These are phyloP conservation scores for Ageneiosus marmoratus DNA, from an alignment of 2,113 vertebrate genomes.

Conservation along the genomic window DNA sequence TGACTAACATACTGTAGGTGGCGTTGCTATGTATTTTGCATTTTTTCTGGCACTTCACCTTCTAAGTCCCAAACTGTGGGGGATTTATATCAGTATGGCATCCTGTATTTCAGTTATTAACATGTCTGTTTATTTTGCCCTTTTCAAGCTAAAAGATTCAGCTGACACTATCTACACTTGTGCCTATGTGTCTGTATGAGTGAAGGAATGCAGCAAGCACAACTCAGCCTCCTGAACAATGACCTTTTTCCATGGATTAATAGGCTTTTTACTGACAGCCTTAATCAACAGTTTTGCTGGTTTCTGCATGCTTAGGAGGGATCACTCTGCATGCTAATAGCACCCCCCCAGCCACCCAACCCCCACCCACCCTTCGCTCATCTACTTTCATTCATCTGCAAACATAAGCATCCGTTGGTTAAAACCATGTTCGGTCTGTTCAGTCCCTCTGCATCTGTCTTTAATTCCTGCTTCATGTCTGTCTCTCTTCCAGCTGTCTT, in stretches of 20 bases:
- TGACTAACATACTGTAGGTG: too few relatives aligned
- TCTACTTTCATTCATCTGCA: conserved; percentile 46
- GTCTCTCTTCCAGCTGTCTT: conserved; percentile 4
- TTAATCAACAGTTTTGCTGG: conserved; percentile 73
- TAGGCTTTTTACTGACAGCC: conserved; percentile 69
- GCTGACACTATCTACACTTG: conserved; percentile 41
- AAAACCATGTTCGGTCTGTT: conserved; percentile 38
- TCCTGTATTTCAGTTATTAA: conserved; percentile 32
- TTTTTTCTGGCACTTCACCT: too few relatives aligned
- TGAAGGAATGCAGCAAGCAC: conserved; percentile 54
- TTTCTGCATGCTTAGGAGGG: conserved; percentile 55
- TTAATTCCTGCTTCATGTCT: background rate
- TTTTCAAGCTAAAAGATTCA: conserved; percentile 53
- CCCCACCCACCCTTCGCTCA: conserved; percentile 30
- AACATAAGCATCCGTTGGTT: conserved; percentile 30
- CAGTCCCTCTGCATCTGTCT: conserved; percentile 2
- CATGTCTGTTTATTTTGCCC: conserved; percentile 47
- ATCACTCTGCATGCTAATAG: conserved; percentile 65
- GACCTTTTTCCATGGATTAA: conserved; percentile 73
- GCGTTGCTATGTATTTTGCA: too few relatives aligned
- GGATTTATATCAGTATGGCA: conserved; percentile 28
- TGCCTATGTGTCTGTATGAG: conserved; percentile 64
- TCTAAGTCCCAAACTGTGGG: background rate
- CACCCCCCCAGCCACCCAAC: background rate
- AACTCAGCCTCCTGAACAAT: conserved; percentile 63